Evolutionary conservation across 2,113 vertebrate species (phyloP).

Genomic region (Epinephelus cyanopodus): DNA sequence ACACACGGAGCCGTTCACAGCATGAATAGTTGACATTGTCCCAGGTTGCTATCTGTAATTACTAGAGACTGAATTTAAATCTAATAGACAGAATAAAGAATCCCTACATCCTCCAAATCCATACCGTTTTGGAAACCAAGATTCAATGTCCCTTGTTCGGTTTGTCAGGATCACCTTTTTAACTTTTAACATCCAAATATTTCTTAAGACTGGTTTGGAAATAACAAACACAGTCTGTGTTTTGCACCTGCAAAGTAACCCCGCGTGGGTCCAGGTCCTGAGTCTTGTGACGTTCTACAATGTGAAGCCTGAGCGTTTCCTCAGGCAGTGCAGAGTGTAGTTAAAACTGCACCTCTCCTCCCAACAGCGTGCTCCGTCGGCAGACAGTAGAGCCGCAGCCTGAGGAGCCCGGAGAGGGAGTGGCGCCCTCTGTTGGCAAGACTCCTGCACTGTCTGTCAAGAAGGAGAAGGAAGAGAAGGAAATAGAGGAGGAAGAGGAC

Average conservation of each 20-base stretch:
- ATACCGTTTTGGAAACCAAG: constrained; percentile 59
- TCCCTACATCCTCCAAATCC: constrained; percentile 62
- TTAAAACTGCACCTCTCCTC: constrained; percentile 84
- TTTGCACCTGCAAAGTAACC: constrained; percentile 67
- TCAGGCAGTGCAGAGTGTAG: constrained; percentile 80
- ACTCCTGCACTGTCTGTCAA: constrained; percentile 59
- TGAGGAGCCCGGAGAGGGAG: constrained; percentile 60
- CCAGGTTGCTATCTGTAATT: constrained; percentile 72
- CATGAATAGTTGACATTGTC: constrained; percentile 74
- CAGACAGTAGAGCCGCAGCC: constrained; percentile 74
- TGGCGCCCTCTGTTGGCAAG: constrained; percentile 74
- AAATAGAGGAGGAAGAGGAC: constrained; percentile 58
- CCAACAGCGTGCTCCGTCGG: constrained; percentile 80
- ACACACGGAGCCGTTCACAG: constrained; percentile 61
- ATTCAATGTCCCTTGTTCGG: constrained; percentile 53
- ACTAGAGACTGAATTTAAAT: constrained; percentile 55
- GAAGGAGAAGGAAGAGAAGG: constrained; percentile 59
- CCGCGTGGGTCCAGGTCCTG: constrained; percentile 70
- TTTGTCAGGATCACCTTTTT: constrained; percentile 64
- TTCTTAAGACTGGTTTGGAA: constrained; percentile 64
- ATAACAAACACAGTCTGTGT: constrained; percentile 61
- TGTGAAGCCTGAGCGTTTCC: constrained; percentile 76
- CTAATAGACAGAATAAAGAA: constrained; percentile 57
- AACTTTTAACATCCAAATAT: constrained; percentile 51
- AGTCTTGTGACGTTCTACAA: constrained; percentile 85